Conservation (phyloP, 2,888 invertebrate species). For the Nomada goodeniana region DNA sequence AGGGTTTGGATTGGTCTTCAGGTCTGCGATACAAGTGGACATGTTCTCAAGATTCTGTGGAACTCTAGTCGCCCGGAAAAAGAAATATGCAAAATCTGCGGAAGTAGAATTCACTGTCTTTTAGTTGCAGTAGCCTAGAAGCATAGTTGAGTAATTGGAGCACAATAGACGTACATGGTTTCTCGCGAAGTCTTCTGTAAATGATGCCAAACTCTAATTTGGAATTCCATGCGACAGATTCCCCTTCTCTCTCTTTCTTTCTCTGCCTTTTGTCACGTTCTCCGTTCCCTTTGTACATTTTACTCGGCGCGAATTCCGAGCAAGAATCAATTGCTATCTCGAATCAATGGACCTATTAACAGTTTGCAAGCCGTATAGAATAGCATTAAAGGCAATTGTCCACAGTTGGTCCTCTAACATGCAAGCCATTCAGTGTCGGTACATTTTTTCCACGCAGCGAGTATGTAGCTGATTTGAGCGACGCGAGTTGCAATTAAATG, state of each 20-base stretch:
- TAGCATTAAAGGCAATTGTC: slow-evolving; percentile 43
- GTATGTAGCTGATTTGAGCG: slow-evolving; percentile 10
- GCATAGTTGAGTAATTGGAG: background rate
- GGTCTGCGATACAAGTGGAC: too few species aligned
- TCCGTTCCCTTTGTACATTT: background rate
- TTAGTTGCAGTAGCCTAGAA: background rate
- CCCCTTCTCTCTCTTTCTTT: too few species aligned
- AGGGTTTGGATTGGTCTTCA: too few species aligned
- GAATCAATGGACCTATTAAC: slow-evolving; percentile 44
- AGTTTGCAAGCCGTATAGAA: slow-evolving; percentile 16
- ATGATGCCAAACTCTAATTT: background rate
- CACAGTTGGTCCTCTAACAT: slow-evolving; percentile 20
- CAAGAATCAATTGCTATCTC: slow-evolving; percentile 26
- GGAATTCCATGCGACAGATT: background rate
- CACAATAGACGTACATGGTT: background rate
- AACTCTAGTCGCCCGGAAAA: too few species aligned
- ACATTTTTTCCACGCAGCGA: slow-evolving; percentile 37
- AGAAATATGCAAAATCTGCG: too few species aligned
- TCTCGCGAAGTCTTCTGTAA: background rate
- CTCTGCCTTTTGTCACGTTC: too few species aligned
- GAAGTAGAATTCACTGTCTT: too few species aligned
- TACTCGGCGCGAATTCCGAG: slow-evolving; percentile 1
- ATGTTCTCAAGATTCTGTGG: too few species aligned
- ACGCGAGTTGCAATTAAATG: slow-evolving; percentile 15
- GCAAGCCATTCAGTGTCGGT: slow-evolving; percentile 6